Evolutionary conservation across 2,113 vertebrate species (phyloP), one percentile per base, ranked within the genome.

Genomic region (Nannospalax galili): DNA sequence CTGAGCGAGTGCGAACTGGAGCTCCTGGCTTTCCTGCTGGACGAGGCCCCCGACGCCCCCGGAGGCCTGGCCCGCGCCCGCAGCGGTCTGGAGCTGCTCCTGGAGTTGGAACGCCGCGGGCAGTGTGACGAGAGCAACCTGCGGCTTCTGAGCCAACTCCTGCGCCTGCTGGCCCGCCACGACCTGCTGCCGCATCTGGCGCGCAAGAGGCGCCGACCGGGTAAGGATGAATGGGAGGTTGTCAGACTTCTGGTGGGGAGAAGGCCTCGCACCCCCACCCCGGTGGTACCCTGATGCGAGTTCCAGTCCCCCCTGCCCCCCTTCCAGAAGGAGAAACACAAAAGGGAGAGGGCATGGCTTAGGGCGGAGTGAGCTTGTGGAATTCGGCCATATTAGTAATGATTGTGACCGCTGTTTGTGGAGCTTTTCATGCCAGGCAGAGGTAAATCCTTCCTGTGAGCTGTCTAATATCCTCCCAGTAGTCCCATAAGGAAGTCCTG

Each of bases 121-220:
- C 98, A 98, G 91, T 98, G 99, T 60, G 98, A 98, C 40, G 99
- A 99, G 95, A 98, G 98, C 88, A 99, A 99, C 94, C 97, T 99
- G 96, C 98, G 98, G 77, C 98, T 98, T 19, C 98, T 99, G 17
- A 96, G 99, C 78, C 98, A 99, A 90, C 98, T 99, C 35, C 98
- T 99, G 70, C 98, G 99, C 84, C 98, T 99, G 90, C 98, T 99
- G 48, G 99, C 99, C 24, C 98, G 99, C 2, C 99, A 99, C 28
- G 99, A 99, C 95, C 98, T 99, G 82, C 97, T 99, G 91, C 98
- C 98, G 5, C 98, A 99, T 56, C 98, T 99, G 96, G 98, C 99
- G 1, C 98, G 98, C 88, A 99, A 99, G 98, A 98, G 98, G 96
- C 98, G 98, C 93, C 98, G 98, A 92, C 98, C 99, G 98, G 99